A percentile compares a stretch with the other conserved stretches of the same genome.
Conservation (phyloP, 2,888 invertebrate species). For the Pollenia griseotomentosa region DNA sequence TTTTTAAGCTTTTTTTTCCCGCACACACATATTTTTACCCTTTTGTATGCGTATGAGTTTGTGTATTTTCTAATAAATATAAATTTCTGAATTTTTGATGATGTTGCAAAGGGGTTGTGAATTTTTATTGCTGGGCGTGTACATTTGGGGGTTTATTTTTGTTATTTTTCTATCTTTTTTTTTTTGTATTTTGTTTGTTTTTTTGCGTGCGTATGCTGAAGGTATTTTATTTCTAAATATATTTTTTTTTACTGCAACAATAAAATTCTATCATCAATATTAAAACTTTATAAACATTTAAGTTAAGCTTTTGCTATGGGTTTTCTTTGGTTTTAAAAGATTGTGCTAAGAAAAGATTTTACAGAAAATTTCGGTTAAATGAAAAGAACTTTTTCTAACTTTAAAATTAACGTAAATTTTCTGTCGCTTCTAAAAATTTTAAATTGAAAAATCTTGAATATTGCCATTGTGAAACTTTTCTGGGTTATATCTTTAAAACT, state of each 20-base stretch:
- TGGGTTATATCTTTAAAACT: no score
- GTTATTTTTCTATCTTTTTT: conserved; percentile 1
- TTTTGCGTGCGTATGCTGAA: conserved; percentile 33
- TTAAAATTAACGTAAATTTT: no score
- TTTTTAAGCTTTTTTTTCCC: no score
- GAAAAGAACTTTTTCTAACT: no score
- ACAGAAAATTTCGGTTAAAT: not conserved
- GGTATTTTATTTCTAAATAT: conserved; percentile 40
- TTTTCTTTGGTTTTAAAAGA: not conserved
- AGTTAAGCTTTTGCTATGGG: conserved; percentile 17
- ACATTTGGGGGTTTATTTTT: conserved; percentile 57
- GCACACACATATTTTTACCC: not conserved
- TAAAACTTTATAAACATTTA: conserved; percentile 51
- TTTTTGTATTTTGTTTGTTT: conserved; percentile 11
- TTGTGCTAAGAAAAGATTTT: not conserved
- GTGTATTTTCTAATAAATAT: conserved; percentile 66
- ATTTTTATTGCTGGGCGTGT: conserved; percentile 71
- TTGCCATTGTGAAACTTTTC: no score
- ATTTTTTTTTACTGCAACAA: conserved; percentile 57
- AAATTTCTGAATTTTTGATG: conserved; percentile 73
- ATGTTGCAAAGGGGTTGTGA: conserved; percentile 72
- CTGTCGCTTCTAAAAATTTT: no score
- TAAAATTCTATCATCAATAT: conserved; percentile 64
- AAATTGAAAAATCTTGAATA: no score
- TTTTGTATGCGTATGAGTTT: not conserved